Percentiles rank a stretch among this genome's conserved stretches.
These are phyloP conservation scores for Teleogryllus occipitalis DNA, from an alignment of 1,140 invertebrate species.

Conservation along the genomic window DNA sequence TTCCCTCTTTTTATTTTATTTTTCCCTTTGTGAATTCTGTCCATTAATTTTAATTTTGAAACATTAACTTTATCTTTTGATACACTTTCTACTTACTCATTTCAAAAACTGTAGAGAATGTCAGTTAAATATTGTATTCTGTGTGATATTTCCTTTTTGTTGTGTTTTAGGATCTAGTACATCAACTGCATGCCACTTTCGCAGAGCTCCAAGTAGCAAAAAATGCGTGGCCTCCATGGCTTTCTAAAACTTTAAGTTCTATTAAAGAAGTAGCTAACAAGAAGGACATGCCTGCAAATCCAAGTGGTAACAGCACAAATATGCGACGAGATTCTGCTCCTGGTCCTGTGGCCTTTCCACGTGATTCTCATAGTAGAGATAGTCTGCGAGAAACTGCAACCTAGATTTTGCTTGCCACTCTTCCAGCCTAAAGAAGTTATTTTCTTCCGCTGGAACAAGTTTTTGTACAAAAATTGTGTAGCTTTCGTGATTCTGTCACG, in stretches of 20 bases:
- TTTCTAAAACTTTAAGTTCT: slow-evolving; percentile 75
- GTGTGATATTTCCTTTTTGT: slow-evolving; percentile 12
- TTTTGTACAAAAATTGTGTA: background rate
- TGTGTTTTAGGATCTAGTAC: slow-evolving; percentile 68
- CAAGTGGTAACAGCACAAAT: background rate
- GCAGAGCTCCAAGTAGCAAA: slow-evolving; percentile 71
- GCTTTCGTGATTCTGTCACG: too few relatives aligned
- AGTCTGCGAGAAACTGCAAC: slow-evolving; percentile 15
- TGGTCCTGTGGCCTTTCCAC: slow-evolving; percentile 9
- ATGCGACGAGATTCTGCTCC: slow-evolving; percentile 20
- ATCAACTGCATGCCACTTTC: slow-evolving; percentile 75
- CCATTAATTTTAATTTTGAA: too few relatives aligned
- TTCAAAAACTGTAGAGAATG: background rate
- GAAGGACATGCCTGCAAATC: slow-evolving; percentile 22
- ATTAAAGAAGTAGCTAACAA: slow-evolving; percentile 54
- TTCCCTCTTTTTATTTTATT: too few relatives aligned
- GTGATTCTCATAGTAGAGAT: slow-evolving; percentile 16
- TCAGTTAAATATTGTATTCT: background rate
- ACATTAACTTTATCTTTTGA: too few relatives aligned
- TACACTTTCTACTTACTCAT: too few relatives aligned
- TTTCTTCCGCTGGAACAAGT: background rate
- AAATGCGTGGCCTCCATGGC: slow-evolving; percentile 75
- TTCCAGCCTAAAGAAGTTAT: background rate
- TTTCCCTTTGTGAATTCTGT: too few relatives aligned
- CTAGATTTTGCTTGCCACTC: slow-evolving; percentile 2